phyloP scores from a whole-genome alignment of 2,888 invertebrate species.

The Pinctada fucata region DNA sequence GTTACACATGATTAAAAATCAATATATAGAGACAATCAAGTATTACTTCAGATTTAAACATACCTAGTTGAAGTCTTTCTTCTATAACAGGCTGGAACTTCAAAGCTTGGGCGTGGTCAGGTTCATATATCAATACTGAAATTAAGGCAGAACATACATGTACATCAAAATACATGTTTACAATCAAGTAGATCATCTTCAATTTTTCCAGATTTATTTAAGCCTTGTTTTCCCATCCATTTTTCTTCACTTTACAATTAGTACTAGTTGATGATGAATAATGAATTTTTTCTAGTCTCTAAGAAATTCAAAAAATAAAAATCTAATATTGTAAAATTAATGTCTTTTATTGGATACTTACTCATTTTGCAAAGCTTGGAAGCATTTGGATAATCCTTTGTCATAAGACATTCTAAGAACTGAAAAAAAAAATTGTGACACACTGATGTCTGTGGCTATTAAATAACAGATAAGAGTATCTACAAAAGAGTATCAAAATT shows the following conservation, averaged over 20 bases:
- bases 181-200: no score
- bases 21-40: background rate
- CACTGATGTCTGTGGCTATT: no score
- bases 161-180: background rate
- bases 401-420: slow-evolving; percentile 71
- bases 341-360: slow-evolving; percentile 46
- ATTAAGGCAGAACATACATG: slow-evolving; percentile 22
- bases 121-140: slow-evolving; percentile 72
- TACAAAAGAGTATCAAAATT: no score
- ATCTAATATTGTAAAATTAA: no score
- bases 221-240: no score
- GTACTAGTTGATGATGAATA: no score
- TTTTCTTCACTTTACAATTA: no score
- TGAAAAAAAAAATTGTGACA: slow-evolving; percentile 47
- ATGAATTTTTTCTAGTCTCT: no score
- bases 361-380: slow-evolving; percentile 73
- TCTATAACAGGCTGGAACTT: slow-evolving; percentile 69
- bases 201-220: no score
- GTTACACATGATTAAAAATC: background rate
- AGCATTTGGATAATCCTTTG: slow-evolving; percentile 67
- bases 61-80: slow-evolving; percentile 67
- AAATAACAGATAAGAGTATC: no score
- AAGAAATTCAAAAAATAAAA: no score
- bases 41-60: slow-evolving; percentile 17
- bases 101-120: slow-evolving; percentile 65